These are phyloP conservation scores for Protomyctophum bolini DNA, from an alignment of 2,113 vertebrate genomes.

Conservation along the genomic window DNA sequence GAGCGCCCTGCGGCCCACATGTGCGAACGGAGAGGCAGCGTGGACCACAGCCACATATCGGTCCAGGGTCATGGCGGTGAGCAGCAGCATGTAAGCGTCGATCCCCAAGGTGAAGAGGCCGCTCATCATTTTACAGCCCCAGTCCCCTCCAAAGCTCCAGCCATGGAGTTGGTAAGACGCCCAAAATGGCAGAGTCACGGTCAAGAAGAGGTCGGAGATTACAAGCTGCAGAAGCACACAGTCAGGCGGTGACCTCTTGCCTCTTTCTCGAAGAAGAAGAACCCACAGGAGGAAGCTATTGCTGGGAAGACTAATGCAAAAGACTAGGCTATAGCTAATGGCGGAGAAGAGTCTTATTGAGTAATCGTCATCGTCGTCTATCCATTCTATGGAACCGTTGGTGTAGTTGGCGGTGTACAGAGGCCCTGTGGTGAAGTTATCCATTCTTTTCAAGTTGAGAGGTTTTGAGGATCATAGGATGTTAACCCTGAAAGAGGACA, in stretches of 20 bases:
- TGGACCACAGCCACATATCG: slow-evolving; percentile 76
- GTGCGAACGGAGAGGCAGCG: slow-evolving; percentile 42
- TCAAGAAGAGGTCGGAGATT: slow-evolving; percentile 72
- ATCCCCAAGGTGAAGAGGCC: slow-evolving; percentile 64
- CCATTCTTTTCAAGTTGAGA: not conserved
- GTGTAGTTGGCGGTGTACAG: not conserved
- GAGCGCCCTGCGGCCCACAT: slow-evolving; percentile 31
- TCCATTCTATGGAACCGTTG: not conserved
- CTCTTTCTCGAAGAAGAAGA: slow-evolving; percentile 40
- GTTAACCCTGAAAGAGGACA: not conserved
- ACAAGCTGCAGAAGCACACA: slow-evolving; percentile 75
- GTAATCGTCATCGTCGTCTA: slow-evolving; percentile 9
- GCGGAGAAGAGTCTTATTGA: not conserved
- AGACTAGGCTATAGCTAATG: slow-evolving; percentile 32
- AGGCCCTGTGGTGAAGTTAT: not conserved
- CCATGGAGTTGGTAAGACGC: slow-evolving; percentile 16
- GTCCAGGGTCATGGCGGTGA: slow-evolving; percentile 72
- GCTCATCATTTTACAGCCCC: slow-evolving; percentile 65
- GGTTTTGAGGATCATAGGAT: too few species aligned
- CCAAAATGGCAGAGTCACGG: slow-evolving; percentile 64
- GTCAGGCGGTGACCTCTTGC: slow-evolving; percentile 64
- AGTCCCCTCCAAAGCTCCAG: slow-evolving; percentile 65
- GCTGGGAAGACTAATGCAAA: slow-evolving; percentile 46
- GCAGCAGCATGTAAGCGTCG: slow-evolving; percentile 75
- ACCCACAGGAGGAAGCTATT: slow-evolving; percentile 52